Evolutionary conservation across 35 echinoderm and acorn worm genomes (phyloP).

Genomic region (Hemicentrotus pulcherrimus): DNA sequence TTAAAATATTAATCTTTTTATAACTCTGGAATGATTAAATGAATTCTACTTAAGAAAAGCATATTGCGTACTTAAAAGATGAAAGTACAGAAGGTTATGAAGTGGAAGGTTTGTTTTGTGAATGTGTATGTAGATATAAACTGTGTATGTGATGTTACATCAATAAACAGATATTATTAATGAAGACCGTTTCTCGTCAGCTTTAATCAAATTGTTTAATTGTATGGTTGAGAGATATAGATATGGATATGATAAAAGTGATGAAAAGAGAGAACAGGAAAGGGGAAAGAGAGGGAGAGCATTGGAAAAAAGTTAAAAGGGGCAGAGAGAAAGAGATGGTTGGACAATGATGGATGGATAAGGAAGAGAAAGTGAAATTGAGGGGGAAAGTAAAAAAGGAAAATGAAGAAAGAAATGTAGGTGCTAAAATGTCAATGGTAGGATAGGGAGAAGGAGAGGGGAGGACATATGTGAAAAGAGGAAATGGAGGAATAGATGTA

Average conservation of each 20-base stretch:
- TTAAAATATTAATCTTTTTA: neutral
- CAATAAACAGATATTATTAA: conserved; percentile 36
- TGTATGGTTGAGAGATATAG: no score
- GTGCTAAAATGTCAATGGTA: neutral
- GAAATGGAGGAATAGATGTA: neutral
- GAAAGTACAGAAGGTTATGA: neutral
- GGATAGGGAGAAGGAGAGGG: neutral
- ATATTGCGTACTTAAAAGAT: neutral
- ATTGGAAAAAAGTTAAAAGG: no score
- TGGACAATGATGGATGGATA: no score
- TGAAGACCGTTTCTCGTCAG: neutral
- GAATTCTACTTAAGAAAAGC: conserved; percentile 11
- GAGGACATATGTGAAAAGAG: neutral
- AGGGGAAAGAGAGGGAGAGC: no score
- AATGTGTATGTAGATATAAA: conserved; percentile 26
- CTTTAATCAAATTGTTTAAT: neutral
- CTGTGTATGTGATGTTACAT: conserved; percentile 29
- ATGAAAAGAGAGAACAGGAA: no score
- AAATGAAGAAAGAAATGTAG: no score
- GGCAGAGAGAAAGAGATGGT: no score
- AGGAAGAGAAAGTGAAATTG: no score
- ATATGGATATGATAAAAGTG: no score
- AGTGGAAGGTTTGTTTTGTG: neutral
- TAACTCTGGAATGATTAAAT: neutral
- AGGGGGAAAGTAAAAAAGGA: no score